phyloP scores from a whole-genome alignment of 2,888 invertebrate genomes.

The Timema cristinae region DNA sequence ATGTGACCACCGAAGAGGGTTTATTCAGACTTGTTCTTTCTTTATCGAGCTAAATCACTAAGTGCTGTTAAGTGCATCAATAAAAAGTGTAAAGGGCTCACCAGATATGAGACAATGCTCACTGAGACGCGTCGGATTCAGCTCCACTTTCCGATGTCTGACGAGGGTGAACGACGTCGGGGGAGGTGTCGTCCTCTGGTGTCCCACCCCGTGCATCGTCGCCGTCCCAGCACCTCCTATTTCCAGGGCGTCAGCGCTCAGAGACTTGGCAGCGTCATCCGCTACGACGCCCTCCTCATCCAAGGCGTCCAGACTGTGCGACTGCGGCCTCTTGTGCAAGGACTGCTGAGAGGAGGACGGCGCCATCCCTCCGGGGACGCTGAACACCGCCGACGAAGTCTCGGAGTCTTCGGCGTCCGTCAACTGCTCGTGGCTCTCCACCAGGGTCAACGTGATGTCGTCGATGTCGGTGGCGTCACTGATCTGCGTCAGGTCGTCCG shows the following conservation, averaged over 20 bases:
- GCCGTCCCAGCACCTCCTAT: constrained; percentile 42
- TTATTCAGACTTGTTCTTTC: no score
- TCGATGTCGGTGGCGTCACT: constrained; percentile 32
- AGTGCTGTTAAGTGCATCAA: no score
- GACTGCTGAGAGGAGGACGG: constrained; percentile 11
- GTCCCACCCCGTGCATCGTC: constrained; percentile 12
- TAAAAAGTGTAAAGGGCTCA: not conserved
- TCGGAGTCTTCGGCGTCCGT: constrained; percentile 19
- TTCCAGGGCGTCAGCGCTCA: constrained; percentile 34
- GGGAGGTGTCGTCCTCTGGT: constrained; percentile 18
- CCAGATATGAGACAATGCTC: constrained; percentile 31
- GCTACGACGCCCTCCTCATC: constrained; percentile 29
- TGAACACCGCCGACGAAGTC: constrained; percentile 6
- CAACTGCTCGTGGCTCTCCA: constrained; percentile 25
- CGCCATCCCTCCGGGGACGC: not conserved
- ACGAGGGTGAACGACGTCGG: constrained; percentile 55
- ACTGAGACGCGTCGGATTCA: constrained; percentile 48
- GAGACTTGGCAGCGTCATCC: constrained; percentile 32
- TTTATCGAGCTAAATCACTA: no score
- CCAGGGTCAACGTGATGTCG: constrained; percentile 31
- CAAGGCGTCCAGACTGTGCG: constrained; percentile 28
- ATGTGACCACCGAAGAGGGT: no score
- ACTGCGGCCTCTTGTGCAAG: constrained; percentile 12
- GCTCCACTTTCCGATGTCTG: constrained; percentile 58
- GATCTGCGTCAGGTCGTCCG: constrained; percentile 40